A percentile compares a stretch with the other conserved stretches of the same genome.
Evolutionary conservation across 2,888 invertebrate genomes (phyloP).

Genomic region (Entomobrya proxima): DNA sequence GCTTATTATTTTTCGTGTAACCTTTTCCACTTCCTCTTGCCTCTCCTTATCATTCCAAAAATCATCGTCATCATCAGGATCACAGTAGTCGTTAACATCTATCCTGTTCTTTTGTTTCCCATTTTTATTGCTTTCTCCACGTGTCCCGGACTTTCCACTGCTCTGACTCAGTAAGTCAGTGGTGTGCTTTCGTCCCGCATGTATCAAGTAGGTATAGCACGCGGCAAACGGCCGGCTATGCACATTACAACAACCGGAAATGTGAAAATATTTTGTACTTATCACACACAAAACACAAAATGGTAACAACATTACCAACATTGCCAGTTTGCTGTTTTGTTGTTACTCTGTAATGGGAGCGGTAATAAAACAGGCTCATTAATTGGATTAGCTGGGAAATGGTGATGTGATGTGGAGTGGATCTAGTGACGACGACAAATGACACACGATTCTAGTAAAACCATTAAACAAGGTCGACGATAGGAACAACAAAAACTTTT

Average conservation of each 20-base stretch:
- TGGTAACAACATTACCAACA: background rate
- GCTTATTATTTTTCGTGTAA: background rate
- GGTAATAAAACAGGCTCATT: conserved; percentile 24
- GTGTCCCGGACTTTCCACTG: conserved; percentile 10
- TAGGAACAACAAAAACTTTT: too few relatives aligned
- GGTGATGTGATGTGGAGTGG: too few relatives aligned
- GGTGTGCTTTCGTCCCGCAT: too few relatives aligned
- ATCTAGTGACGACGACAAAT: background rate
- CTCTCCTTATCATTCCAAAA: conserved; percentile 3
- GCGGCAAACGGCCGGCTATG: too few relatives aligned
- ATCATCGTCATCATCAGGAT: too few relatives aligned
- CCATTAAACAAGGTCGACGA: background rate
- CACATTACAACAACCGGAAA: too few relatives aligned
- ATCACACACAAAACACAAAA: background rate
- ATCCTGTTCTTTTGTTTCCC: background rate
- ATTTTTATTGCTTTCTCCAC: conserved; percentile 36
- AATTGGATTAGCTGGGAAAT: conserved; percentile 19
- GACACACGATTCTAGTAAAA: background rate
- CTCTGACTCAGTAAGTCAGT: too few relatives aligned
- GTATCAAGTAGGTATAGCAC: too few relatives aligned
- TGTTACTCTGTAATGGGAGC: conserved; percentile 6
- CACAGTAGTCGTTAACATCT: conserved; percentile 10
- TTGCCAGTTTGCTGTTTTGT: too few relatives aligned
- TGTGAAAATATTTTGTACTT: background rate
- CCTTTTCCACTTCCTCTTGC: conserved; percentile 35